A percentile compares a stretch with the other conserved stretches of the same genome.
These are phyloP conservation scores for Acanthopagrus latus DNA, from an alignment of 2,797 vertebrate species.

Conservation along the genomic window DNA sequence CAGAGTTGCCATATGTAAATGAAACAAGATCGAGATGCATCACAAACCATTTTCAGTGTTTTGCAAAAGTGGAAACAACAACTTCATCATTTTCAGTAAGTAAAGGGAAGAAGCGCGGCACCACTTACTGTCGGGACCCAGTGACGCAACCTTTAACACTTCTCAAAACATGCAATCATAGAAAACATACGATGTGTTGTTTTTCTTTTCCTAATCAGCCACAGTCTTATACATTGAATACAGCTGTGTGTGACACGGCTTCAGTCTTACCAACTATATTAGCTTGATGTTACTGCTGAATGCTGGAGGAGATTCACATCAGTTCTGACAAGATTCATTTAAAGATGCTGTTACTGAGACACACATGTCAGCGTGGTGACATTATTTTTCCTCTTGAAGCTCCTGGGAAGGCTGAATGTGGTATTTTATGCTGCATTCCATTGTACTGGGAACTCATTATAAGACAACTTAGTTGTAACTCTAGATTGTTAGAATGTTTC, in stretches of 20 bases:
- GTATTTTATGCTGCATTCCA: too few species aligned
- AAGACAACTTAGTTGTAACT: too few species aligned
- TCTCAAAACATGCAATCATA: background rate
- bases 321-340: too few species aligned
- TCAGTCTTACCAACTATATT: background rate
- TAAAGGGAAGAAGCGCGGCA: background rate
- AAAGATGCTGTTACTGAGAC: too few species aligned
- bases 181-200: background rate
- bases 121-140: background rate
- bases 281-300: background rate
- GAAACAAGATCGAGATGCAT: too few species aligned
- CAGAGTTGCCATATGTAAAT: background rate
- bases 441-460: too few species aligned
- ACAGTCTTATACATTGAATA: background rate
- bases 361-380: background rate
- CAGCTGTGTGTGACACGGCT: background rate
- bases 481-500: too few species aligned
- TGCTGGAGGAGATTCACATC: too few species aligned
- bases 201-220: background rate
- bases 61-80: background rate
- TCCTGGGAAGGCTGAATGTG: too few species aligned
- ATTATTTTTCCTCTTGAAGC: background rate
- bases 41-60: background rate
- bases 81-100: constrained; percentile 4
- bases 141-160: background rate